Evolutionary conservation across 1,140 invertebrate species (phyloP), one percentile per base, ranked within the genome.

Genomic region (Anoplolepis gracilipes): DNA sequence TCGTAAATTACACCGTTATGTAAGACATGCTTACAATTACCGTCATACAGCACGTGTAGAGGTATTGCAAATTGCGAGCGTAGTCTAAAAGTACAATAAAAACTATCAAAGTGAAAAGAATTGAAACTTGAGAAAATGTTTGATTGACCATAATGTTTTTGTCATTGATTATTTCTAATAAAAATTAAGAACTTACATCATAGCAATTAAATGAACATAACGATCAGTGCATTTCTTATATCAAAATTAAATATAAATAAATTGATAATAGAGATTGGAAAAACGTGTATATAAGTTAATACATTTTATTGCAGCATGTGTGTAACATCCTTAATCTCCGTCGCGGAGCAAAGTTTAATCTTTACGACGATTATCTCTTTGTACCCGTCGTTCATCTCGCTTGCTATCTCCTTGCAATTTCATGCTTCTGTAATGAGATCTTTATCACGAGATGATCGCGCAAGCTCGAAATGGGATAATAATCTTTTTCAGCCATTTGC

Each of bases 331-430:
- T 62, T 49, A 61, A 76, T 19, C 3, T 25, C n/a, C n/a, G n/a
- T 39, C 87, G 76, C 65, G 73, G 57, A 82, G 82, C 46, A 72
- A 85, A 81, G 84, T 61, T 88, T 87, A 87, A 90, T 70, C 89
- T 86, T 85, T 69, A 59, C 81, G 76, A 65, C 55, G 72, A 87
- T 92, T 70, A 87, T 49, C 39, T 61, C 30, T 59, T 16, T 36
- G 70, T 11, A 49, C 61, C 55, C 46, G 19, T 36, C 67, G 67
- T 57, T 28, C 25, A 62, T 59, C 53, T 55, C 67, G 39, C 11
- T 70, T 39, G 46, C 28, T 53, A 42, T 30, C 49, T 55, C 19
- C 53, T 75, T 59, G 11, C 57, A 86, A 89, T 87, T 89, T 87
- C 69, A 46, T 75, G 79, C 87, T 88, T 59, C 36, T 79, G 36